Percentiles rank a stretch among this genome's conserved stretches.
Conservation (phyloP, 2,888 invertebrate species). For the Hedychridium roseum region DNA sequence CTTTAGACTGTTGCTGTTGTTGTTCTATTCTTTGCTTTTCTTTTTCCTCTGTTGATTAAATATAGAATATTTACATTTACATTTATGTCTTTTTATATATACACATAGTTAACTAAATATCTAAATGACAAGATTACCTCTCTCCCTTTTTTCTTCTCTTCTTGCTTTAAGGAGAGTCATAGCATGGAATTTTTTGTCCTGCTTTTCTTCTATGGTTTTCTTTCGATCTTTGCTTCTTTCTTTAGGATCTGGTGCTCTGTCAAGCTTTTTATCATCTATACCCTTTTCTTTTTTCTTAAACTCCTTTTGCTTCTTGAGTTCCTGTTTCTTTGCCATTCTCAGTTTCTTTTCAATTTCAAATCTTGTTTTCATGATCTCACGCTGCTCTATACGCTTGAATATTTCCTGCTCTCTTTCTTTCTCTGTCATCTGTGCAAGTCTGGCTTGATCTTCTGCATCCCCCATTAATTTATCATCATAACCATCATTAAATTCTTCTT, state of each 20-base stretch:
- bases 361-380: conserved; percentile 91
- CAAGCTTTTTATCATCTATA: conserved; percentile 68
- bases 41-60: conserved; percentile 59
- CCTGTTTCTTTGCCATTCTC: conserved; percentile 81
- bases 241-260: conserved; percentile 71
- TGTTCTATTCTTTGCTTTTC: conserved; percentile 65
- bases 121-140: too few species aligned
- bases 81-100: too few species aligned
- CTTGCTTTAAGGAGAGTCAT: conserved; percentile 92
- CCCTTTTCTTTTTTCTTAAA: conserved; percentile 62
- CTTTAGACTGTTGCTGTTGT: conserved; percentile 61
- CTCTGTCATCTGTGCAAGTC: conserved; percentile 92
- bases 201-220: conserved; percentile 88
- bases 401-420: conserved; percentile 97
- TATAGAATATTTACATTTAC: too few species aligned
- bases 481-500: conserved; percentile 94
- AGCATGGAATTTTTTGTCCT: conserved; percentile 90
- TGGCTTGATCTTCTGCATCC: conserved; percentile 91
- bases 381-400: conserved; percentile 93
- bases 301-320: conserved; percentile 70
- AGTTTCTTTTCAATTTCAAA: conserved; percentile 97
- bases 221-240: conserved; percentile 85
- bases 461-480: conserved; percentile 97
- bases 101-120: too few species aligned
- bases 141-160: conserved; percentile 86